Percentiles rank a stretch among this genome's conserved stretches.
phyloP scores from a whole-genome alignment of 1,140 invertebrate species.

The Cherax destructor region DNA sequence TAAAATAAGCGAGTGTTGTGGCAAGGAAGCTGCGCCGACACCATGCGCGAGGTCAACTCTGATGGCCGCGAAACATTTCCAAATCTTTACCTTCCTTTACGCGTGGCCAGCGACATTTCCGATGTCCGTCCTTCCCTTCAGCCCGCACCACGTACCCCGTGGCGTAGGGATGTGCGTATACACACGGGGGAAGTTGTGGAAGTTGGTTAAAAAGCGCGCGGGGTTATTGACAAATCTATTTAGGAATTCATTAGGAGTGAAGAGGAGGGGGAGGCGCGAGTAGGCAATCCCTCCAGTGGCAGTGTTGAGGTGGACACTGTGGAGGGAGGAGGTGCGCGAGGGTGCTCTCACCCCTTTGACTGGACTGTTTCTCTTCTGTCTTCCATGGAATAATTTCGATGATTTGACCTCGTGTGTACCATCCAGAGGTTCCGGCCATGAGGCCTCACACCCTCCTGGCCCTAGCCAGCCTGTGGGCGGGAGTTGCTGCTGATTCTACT shows the following conservation, averaged over 20 bases:
- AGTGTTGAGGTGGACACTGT: slow-evolving; percentile 29
- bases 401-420: slow-evolving; percentile 14
- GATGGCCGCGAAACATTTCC: slow-evolving; percentile 12
- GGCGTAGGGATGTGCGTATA: neutral
- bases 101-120: neutral
- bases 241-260: slow-evolving; percentile 30
- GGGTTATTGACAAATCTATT: slow-evolving; percentile 8
- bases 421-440: slow-evolving; percentile 4
- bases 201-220: neutral
- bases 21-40: neutral
- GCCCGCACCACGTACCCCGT: no score
- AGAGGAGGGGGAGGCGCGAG: neutral
- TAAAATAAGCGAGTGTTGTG: no score
- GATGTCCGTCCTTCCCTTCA: neutral
- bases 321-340: slow-evolving; percentile 18
- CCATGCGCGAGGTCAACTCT: neutral
- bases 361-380: neutral
- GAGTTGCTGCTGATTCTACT: neutral
- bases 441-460: slow-evolving; percentile 17
- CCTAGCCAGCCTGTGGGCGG: neutral
- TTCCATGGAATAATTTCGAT: slow-evolving; percentile 32
- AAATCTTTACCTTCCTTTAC: slow-evolving; percentile 9
- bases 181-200: neutral
- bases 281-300: neutral
- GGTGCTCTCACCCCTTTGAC: slow-evolving; percentile 20